Base-by-base conservation (phyloP, 2,113 vertebrate genomes). In the Xyrauchen texanus region DNA sequence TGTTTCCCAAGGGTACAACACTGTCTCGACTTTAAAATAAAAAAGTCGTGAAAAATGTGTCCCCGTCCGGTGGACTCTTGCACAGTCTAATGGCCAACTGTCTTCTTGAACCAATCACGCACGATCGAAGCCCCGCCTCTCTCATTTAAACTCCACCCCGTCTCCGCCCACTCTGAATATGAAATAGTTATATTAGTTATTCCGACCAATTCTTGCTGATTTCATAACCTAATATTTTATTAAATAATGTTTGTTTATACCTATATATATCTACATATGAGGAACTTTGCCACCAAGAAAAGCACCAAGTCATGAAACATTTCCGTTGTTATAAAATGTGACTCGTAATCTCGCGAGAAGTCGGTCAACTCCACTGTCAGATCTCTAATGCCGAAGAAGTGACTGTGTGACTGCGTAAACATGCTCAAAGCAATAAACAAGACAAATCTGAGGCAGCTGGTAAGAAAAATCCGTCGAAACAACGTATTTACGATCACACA, bases 381-480 rank as follows among this genome's bases (percentile, higher is more conserved):
- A 10, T 66, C 47, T 8, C 6, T 55, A 13, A 7, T 3, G 63
- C 8, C 11, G 5, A 21, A 49, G 71, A 9, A 57, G 64, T 21
- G 6, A 6, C 42, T 15, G 68, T 67, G 67, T 73, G 51, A 61
- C 11, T 52, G 55, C 51, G 44, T 13, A 69, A 64, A 51, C 1
- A 82, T 93, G 93, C 89, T 91, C 57, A 88, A 88, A 81, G 83
- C 87, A 0, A 42, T 92, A 0, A 92, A 80, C 74, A 92, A 76
- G 86, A 79, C 85, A 0, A 85, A 79, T 16, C 57, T 93, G 44
- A 90, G 81, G 79, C 89, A 88, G 0, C 34, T 93, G 91, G 93
- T 93, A 87, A 90, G 92, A 78, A 0, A 5, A 6, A 4, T 15
- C 42, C 42, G 10, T 51, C 42, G 53, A 51, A 75, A 63, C 46